Conservation (phyloP, 2,888 invertebrate genomes). For the Drosophila pseudotalamancana region DNA sequence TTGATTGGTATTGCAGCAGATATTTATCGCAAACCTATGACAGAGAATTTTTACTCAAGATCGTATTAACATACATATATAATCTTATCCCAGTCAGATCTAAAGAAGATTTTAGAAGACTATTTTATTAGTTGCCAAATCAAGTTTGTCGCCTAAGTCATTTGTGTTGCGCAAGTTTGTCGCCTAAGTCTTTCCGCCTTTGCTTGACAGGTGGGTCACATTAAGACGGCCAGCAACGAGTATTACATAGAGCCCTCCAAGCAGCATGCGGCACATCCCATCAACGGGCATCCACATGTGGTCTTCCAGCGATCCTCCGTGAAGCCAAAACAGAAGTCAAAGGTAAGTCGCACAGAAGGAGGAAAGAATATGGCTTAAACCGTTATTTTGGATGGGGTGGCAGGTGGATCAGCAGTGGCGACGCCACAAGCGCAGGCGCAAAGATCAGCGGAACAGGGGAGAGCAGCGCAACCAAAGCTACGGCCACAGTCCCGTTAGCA, state of each 20-base stretch:
- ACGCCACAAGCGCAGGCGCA: conserved; percentile 53
- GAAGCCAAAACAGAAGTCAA: conserved; percentile 80
- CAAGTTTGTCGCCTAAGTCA: conserved; percentile 38
- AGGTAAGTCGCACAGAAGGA: no score
- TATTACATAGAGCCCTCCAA: conserved; percentile 90
- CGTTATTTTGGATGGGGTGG: no score
- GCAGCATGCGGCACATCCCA: conserved; percentile 83
- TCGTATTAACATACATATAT: no score
- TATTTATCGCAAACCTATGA: no score
- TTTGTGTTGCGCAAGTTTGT: conserved; percentile 33
- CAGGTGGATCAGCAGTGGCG: conserved; percentile 39
- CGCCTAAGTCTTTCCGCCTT: conserved; percentile 40
- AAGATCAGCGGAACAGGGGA: conserved; percentile 46
- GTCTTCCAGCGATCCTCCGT: conserved; percentile 89
- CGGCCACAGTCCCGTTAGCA: conserved; percentile 84
- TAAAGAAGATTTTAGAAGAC: not conserved
- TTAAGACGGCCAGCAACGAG: conserved; percentile 88
- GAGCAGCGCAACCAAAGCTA: conserved; percentile 64
- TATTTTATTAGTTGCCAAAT: not conserved
- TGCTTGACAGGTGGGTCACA: conserved; percentile 87
- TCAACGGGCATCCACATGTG: conserved; percentile 87
- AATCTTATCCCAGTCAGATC: not conserved
- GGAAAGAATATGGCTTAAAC: no score
- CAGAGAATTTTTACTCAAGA: no score
- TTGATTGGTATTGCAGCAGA: no score